Conservation (phyloP, 2,797 vertebrate species). For the Micropoecilia bifurca region DNA sequence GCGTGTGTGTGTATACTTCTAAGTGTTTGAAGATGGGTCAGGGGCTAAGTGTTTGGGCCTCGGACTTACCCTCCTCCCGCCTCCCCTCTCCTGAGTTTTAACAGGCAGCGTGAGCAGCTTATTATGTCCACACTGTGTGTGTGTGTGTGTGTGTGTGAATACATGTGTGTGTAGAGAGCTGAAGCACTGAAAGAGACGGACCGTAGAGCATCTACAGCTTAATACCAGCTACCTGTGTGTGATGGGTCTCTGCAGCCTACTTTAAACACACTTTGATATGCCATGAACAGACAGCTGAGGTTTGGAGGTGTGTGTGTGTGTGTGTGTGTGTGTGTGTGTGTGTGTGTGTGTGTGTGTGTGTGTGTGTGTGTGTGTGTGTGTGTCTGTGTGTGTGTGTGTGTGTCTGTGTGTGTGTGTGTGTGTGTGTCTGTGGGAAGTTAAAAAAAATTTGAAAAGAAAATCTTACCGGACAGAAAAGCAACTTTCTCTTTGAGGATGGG, state of each 20-base stretch:
- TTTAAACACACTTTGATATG: constrained; percentile 21
- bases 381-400: constrained; percentile 2
- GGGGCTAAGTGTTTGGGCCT: constrained; percentile 45
- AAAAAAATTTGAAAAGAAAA: background rate
- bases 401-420: too few relatives aligned
- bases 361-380: too few relatives aligned
- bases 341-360: constrained; percentile 2
- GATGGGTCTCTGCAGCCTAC: background rate
- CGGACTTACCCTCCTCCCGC: constrained; percentile 16
- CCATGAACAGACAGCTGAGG: constrained; percentile 15
- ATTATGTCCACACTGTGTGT: constrained; percentile 14
- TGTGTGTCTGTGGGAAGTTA: background rate
- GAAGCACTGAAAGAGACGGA: background rate
- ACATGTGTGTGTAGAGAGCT: background rate
- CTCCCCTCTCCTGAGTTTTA: constrained; percentile 15
- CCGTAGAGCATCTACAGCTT: constrained; percentile 2
- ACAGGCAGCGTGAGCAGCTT: constrained; percentile 18
- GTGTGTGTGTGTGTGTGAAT: background rate
- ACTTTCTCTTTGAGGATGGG: constrained; percentile 99
- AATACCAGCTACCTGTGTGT: constrained; percentile 11
- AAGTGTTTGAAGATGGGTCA: constrained; percentile 36
- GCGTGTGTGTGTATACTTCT: constrained; percentile 1
- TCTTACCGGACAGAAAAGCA: constrained; percentile 93
- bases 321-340: too few relatives aligned
- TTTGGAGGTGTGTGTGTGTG: constrained; percentile 3